Conservation (phyloP, 2,113 vertebrate species). For the Pygoscelis antarcticus region DNA sequence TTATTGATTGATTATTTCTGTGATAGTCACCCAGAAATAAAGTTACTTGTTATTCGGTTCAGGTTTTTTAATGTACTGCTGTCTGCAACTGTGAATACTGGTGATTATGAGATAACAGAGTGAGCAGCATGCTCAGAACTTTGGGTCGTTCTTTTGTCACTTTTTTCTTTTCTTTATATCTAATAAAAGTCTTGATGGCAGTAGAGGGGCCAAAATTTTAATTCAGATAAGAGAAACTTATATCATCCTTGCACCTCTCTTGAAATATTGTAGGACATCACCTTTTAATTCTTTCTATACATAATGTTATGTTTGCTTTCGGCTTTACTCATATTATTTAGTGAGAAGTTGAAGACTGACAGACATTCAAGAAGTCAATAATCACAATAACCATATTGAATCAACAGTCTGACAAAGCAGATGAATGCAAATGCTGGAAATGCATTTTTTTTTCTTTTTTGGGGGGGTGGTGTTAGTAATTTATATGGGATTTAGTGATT, state of each 20-base stretch:
- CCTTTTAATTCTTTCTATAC: not conserved
- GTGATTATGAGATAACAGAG: not conserved
- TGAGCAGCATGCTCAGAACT: not conserved
- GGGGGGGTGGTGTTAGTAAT: fast-evolving
- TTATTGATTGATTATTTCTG: not conserved
- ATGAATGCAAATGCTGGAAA: not conserved
- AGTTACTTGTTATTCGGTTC: not conserved
- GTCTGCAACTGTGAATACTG: not conserved
- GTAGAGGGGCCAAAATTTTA: not conserved
- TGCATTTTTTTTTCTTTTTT: not conserved
- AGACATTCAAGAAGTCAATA: not conserved
- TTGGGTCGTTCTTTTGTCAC: not conserved
- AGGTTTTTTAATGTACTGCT: not conserved
- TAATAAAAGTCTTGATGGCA: not conserved
- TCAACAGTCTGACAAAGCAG: not conserved
- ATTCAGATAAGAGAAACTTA: not conserved
- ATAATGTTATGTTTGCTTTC: not conserved
- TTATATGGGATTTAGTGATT: not conserved
- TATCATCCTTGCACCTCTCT: not conserved
- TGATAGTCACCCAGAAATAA: not conserved
- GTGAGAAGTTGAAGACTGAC: not conserved
- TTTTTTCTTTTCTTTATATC: not conserved
- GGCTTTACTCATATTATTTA: not conserved
- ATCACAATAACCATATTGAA: not conserved
- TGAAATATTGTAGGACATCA: not conserved